Evolutionary conservation across 1,140 invertebrate species (phyloP).

Genomic region (Drosophila funebris): DNA sequence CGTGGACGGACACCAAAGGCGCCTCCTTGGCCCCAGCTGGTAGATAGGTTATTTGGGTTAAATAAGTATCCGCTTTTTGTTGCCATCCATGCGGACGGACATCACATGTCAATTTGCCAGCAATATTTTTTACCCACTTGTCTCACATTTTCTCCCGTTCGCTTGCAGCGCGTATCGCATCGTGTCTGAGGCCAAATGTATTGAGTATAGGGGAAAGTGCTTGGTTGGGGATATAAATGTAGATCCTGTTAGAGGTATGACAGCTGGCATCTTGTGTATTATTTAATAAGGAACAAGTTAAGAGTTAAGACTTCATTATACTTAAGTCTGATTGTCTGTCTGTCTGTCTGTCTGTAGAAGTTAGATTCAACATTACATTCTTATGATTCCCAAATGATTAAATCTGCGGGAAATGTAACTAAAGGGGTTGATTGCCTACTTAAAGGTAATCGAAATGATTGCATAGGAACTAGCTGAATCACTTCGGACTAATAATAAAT

Average conservation of each 20-base stretch:
- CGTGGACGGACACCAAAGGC: conserved; percentile 15
- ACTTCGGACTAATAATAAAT: too few relatives aligned
- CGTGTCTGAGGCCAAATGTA: not conserved
- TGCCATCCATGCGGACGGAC: conserved; percentile 8
- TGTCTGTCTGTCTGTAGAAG: too few relatives aligned
- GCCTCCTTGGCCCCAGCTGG: conserved; percentile 1
- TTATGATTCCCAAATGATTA: too few relatives aligned
- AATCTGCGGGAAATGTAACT: too few relatives aligned
- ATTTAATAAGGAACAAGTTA: too few relatives aligned
- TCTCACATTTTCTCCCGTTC: not conserved
- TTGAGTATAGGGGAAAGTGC: not conserved
- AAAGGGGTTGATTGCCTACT: too few relatives aligned
- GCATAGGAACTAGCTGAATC: too few relatives aligned
- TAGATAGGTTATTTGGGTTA: conserved; percentile 16
- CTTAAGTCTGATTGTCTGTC: too few relatives aligned
- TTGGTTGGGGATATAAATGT: not conserved
- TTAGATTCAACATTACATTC: too few relatives aligned
- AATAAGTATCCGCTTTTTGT: conserved; percentile 29
- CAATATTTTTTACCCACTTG: not conserved
- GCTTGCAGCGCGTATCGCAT: not conserved
- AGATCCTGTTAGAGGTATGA: not conserved
- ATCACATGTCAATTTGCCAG: conserved; percentile 46
- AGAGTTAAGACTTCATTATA: too few relatives aligned
- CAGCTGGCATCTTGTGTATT: not conserved
- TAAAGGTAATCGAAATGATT: too few relatives aligned